Evolutionary conservation across 1,140 invertebrate genomes (phyloP), one percentile per base, ranked within the genome.

Genomic region (Drosophila busckii): DNA sequence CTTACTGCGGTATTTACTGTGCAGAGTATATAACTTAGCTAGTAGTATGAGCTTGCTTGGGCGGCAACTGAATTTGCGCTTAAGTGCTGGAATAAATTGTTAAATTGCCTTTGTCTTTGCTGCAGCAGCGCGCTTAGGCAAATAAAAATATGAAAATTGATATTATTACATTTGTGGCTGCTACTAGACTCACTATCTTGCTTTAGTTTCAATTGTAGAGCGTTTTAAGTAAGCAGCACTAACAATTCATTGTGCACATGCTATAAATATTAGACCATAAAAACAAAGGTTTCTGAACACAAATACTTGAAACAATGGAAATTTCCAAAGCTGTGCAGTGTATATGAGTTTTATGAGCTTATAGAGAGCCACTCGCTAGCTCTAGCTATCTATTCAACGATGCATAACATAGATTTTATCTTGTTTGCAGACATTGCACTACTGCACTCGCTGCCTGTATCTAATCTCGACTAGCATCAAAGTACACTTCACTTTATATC

Each of bases 101-200:
- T 82, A 82, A 82, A 82, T 82, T 82, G 75, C 75, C 75, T 80
- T 82, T 82, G 75, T 82, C 75, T 82, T 80, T 82, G 53, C 56
- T 22, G 25, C 53, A 26, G 42, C n/a, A n/a, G n/a, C n/a, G n/a
- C 63, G 42, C 26, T 34, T 40, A 40, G 55, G 62, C 44, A 69
- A 56, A 73, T 69, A 48, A 75, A 80, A 73, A 82, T 80, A 71
- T 71, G 69, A 82, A 75, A 80, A 80, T 80, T 75, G 76, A 82
- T 82, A 82, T 75, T 82, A 66, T 70, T 61, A 60, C 76, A 70
- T 82, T 76, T 61, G 70, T 63, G 52, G 53, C 53, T 55, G 44
- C 52, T 35, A 56, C 38, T n/a, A n/a, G n/a, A n/a, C n/a, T n/a
- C n/a, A n/a, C n/a, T n/a, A 61, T 22, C 45, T 56, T 64, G 49